Conservation (phyloP, 2,888 invertebrate genomes). For the Mesochorus sp. region DNA sequence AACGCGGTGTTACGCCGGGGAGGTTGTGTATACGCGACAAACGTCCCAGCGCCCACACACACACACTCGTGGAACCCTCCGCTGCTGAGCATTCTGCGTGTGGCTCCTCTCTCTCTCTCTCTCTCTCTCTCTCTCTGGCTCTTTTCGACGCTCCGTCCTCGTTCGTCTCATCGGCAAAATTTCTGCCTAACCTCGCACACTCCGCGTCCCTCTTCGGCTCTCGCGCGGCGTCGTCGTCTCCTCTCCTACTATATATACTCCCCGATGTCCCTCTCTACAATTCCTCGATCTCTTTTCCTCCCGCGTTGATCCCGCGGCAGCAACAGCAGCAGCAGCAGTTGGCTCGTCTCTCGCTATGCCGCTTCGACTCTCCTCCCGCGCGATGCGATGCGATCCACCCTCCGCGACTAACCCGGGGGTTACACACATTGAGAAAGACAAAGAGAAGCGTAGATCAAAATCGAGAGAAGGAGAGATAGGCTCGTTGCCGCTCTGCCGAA, state of each 20-base stretch:
- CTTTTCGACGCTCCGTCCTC: conserved; percentile 69
- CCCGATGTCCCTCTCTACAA: neutral
- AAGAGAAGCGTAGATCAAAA: conserved; percentile 17
- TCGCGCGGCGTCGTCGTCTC: conserved; percentile 16
- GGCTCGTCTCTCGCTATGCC: conserved; percentile 35
- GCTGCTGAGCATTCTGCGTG: conserved; percentile 40
- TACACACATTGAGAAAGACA: conserved; percentile 36
- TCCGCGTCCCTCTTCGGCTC: conserved; percentile 52
- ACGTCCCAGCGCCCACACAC: conserved; percentile 32
- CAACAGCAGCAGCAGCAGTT: conserved; percentile 56
- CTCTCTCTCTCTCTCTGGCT: too few relatives aligned
- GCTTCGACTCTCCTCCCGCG: conserved; percentile 26
- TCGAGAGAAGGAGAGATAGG: conserved; percentile 22
- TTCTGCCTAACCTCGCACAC: conserved; percentile 66
- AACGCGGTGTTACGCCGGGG: neutral
- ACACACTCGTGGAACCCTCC: neutral
- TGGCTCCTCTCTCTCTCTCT: too few relatives aligned
- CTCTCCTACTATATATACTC: conserved; percentile 29
- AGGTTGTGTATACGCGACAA: conserved; percentile 31
- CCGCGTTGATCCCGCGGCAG: conserved; percentile 63
- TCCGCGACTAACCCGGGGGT: conserved; percentile 45
- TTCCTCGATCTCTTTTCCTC: conserved; percentile 16
- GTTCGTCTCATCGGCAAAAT: conserved; percentile 78
- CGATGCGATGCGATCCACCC: conserved; percentile 55
- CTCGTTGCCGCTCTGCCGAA: conserved; percentile 69